Evolutionary conservation across 2,113 vertebrate species (phyloP).

Genomic region (Petaurus breviceps): DNA sequence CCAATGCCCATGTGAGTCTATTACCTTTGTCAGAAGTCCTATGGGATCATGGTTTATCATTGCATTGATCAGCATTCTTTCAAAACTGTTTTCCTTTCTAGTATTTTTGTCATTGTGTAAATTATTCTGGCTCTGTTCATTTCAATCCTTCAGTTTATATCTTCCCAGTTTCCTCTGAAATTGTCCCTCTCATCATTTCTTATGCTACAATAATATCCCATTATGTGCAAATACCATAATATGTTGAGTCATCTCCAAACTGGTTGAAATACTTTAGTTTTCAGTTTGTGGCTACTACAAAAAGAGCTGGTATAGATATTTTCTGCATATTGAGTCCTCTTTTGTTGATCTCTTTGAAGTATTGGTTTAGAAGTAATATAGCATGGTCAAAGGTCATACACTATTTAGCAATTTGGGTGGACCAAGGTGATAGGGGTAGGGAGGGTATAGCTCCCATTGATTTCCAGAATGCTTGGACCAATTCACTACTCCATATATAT

Average conservation of each 20-base stretch:
- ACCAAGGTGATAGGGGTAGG: no score
- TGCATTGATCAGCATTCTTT: not conserved
- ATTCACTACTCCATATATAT: not conserved
- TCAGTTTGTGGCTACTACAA: not conserved
- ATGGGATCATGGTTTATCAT: not conserved
- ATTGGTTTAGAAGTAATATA: not conserved
- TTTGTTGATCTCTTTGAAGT: not conserved
- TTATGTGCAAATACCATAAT: not conserved
- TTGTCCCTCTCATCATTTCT: not conserved
- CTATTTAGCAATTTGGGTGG: not conserved
- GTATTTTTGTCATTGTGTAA: not conserved
- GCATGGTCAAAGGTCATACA: not conserved
- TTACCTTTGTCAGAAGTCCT: not conserved
- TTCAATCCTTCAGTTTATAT: not conserved
- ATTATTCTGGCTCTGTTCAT: not conserved
- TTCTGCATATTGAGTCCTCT: not conserved
- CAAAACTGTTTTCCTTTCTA: not conserved
- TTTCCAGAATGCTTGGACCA: not conserved
- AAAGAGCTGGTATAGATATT: not conserved
- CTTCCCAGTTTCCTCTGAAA: not conserved
- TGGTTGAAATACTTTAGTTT: not conserved
- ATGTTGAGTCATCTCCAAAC: not conserved
- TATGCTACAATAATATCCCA: not conserved
- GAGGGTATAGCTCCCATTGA: not conserved
- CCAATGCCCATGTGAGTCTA: not conserved